Evolutionary conservation across 2,888 invertebrate genomes (phyloP), one percentile per base, ranked within the genome.

Genomic region (Vanessa cardui): DNA sequence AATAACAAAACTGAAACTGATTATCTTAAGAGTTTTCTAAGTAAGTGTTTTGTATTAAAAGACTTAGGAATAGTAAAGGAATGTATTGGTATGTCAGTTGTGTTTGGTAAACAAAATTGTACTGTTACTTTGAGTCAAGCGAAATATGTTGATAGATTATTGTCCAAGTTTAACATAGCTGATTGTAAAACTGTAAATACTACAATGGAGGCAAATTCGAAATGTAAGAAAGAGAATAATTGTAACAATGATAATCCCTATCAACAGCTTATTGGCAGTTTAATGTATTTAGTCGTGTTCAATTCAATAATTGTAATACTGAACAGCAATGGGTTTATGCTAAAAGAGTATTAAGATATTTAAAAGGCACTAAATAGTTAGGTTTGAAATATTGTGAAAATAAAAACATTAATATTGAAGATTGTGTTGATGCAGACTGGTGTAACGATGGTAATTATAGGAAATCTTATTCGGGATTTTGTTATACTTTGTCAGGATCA

Each of bases 401-500:
- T 26, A 26, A 26, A 26, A 58, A 61, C 45, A 31, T 1, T 39
- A 39, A 61, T 12, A 20, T 66, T 16, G 20, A 33, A 54, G 66
- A 58, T 21, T 70, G 44, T 66, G 66, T 64, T 26, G 71, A 68
- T 64, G 66, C 69, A 21, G 70, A 73, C 18, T 70, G 64, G 69
- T 66, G 45, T 16, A 58, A 26, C 16, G 26, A 69, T 65, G 5
- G 6, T 12, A 39, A 61, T 15, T 70, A 72, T 58, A 62, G 72
- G 16, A 69, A 60, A 58, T 72, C 72, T 16, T 73, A 70, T 58
- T 63, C 70, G 12, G 68, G 70, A 44, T 70, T 45, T 39, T 70
- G 62, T 47, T 73, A 68, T 62, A 62, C 2, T 9, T 33, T 66
- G 58, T 71, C 68, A n/a, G 64, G 59, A 7, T 20, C 26, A 63